Evolutionary conservation across 2,888 invertebrate species (phyloP), one percentile per base, ranked within the genome.

Genomic region (Litoditis marina): DNA sequence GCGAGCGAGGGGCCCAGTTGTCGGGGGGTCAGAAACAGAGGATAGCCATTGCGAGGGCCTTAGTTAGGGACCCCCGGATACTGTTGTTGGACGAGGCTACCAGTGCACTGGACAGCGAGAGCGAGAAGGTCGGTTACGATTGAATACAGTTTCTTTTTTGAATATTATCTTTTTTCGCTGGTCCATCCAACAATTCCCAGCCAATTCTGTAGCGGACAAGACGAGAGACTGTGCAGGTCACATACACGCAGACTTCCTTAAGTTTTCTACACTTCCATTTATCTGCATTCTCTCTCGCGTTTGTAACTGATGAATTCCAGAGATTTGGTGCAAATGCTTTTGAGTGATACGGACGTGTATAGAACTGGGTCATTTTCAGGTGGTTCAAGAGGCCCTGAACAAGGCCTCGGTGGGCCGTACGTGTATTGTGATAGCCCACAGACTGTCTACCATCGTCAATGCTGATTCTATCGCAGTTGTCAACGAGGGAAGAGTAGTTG

Each of bases 351-450:
- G n/a, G n/a, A n/a, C 11, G 16, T 13, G 39, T 13, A 39, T 16
- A n/a, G 11, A 25, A 47, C 6, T 2, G n/a, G 19, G 2, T n/a
- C 27, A 13, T 49, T n/a, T 36, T 50, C 88, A 89, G 89, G 85
- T 91, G 55, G 74, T 74, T 16, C 74, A 74, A 64, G 60, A 65
- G 6, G 74, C 74, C 11, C 50, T 92, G 64, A 92, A 92, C 53
- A 63, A 83, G 78, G 85, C 85, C 0, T 60, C 71, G 4, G 60
- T 71, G 30, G 78, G 85, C 4, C 73, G 86, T 53, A 86, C 86
- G 0, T 85, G 85, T 4, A 82, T 86, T 54, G 82, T 86, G 1
- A 83, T 86, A 22, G 86, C 86, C 25, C 85, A 85, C 73, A 82
- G 87, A 30, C 74, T 87, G 60, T 85, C 86, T 6, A 87, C 86